These are phyloP conservation scores for Lithobates pipiens DNA, from an alignment of 2,797 vertebrate genomes.

Conservation along the genomic window DNA sequence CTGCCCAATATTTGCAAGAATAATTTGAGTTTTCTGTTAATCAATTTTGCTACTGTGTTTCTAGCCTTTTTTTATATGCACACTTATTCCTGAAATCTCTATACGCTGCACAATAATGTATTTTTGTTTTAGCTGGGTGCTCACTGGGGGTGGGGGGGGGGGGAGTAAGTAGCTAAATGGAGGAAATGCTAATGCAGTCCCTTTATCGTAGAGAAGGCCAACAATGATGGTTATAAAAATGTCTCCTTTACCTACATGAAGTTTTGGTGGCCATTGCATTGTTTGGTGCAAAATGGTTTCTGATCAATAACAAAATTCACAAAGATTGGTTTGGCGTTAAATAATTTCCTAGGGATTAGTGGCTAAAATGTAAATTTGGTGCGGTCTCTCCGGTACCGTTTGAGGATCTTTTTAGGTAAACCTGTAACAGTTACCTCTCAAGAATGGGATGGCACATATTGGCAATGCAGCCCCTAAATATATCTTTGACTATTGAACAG, in stretches of 20 bases:
- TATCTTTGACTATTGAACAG: too few species aligned
- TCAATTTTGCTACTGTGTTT: conserved; percentile 26
- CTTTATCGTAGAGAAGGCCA: background rate
- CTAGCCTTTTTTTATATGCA: conserved; percentile 16
- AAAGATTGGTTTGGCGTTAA: background rate
- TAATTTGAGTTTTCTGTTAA: conserved; percentile 49
- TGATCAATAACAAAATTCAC: background rate
- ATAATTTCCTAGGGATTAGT: background rate
- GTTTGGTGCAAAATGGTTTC: background rate
- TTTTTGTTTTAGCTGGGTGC: background rate
- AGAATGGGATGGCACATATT: too few species aligned
- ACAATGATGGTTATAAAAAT: background rate
- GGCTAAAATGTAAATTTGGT: background rate
- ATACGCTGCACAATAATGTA: background rate
- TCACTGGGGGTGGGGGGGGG: too few species aligned
- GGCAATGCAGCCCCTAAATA: too few species aligned
- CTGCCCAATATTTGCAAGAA: conserved; percentile 48
- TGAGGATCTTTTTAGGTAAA: too few species aligned
- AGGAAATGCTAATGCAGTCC: too few species aligned
- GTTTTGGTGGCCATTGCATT: background rate
- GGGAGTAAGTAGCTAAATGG: background rate
- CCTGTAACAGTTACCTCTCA: too few species aligned
- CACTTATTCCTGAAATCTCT: conserved; percentile 11
- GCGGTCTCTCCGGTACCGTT: too few species aligned
- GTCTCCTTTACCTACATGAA: background rate